Percentiles rank a stretch among this genome's conserved stretches.
phyloP scores from a whole-genome alignment of 2,888 invertebrate species.

The Epicampocera succincta region DNA sequence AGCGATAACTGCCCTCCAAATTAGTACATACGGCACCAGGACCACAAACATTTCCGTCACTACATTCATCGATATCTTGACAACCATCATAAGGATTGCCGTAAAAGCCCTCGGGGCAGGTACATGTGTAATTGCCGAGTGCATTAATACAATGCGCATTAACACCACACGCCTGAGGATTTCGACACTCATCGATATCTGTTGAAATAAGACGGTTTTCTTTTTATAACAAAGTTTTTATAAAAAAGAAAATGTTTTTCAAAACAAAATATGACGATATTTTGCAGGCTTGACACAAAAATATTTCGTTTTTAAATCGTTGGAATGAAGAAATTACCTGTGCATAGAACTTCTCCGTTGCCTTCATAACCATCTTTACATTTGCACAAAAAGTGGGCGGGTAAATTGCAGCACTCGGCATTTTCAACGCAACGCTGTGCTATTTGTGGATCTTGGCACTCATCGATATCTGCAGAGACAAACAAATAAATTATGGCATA shows the following conservation, averaged over 20 bases:
- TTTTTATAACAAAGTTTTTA: not conserved
- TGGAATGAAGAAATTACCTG: conserved; percentile 83
- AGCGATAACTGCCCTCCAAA: conserved; percentile 89
- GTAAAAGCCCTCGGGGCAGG: conserved; percentile 90
- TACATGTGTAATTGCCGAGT: conserved; percentile 93
- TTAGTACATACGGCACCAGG: conserved; percentile 90
- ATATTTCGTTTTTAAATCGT: no score
- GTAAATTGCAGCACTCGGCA: conserved; percentile 96
- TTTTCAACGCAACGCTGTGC: conserved; percentile 93
- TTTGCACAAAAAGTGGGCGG: conserved; percentile 96
- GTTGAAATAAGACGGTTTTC: conserved; percentile 69
- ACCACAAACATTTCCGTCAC: conserved; percentile 88
- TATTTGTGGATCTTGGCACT: conserved; percentile 93
- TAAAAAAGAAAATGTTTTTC: no score
- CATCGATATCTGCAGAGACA: conserved; percentile 89
- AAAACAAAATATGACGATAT: no score
- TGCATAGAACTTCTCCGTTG: conserved; percentile 93
- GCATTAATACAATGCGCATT: conserved; percentile 91
- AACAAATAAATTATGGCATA: not conserved
- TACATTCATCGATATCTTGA: conserved; percentile 92
- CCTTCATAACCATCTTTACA: conserved; percentile 95
- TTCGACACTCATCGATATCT: conserved; percentile 94
- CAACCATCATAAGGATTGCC: conserved; percentile 92
- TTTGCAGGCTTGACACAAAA: no score
- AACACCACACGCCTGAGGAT: conserved; percentile 90